Evolutionary conservation across 2,888 invertebrate species (phyloP).

Genomic region (Ichneumon xanthorius): DNA sequence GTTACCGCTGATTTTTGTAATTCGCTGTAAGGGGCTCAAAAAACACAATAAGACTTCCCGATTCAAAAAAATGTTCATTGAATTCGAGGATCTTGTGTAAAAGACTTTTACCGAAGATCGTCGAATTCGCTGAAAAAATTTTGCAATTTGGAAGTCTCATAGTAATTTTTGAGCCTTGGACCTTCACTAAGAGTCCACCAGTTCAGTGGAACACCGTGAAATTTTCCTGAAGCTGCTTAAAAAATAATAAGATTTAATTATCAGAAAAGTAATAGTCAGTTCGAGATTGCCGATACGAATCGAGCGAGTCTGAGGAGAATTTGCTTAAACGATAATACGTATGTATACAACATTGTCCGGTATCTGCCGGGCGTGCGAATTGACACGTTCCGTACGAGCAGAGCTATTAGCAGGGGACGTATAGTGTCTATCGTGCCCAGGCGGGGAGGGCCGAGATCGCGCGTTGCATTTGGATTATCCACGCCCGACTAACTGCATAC

Average conservation of each 20-base stretch:
- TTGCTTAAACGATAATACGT: slow-evolving; percentile 28
- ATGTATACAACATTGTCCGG: slow-evolving; percentile 45
- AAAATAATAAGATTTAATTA: neutral
- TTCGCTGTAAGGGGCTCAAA: no score
- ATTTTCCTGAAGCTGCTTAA: neutral
- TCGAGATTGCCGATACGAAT: neutral
- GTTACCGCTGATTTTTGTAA: neutral
- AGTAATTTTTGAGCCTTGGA: no score
- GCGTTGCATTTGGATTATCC: slow-evolving; percentile 77
- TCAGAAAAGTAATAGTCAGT: neutral
- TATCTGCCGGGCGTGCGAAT: slow-evolving; percentile 66
- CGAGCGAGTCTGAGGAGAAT: neutral
- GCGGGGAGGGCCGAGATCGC: slow-evolving; percentile 41
- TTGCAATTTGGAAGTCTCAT: no score
- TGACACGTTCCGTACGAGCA: slow-evolving; percentile 70
- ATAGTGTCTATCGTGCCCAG: slow-evolving; percentile 6
- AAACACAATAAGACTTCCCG: no score
- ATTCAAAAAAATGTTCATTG: no score
- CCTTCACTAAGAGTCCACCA: neutral
- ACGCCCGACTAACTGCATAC: slow-evolving; percentile 79
- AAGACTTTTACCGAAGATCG: no score
- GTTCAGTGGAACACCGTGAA: neutral
- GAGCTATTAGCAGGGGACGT: slow-evolving; percentile 55
- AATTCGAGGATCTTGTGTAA: no score
- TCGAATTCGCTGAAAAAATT: no score